Evolutionary conservation across 2,888 invertebrate genomes (phyloP), one percentile per base, ranked within the genome.

Genomic region (Pterobdella sp.): DNA sequence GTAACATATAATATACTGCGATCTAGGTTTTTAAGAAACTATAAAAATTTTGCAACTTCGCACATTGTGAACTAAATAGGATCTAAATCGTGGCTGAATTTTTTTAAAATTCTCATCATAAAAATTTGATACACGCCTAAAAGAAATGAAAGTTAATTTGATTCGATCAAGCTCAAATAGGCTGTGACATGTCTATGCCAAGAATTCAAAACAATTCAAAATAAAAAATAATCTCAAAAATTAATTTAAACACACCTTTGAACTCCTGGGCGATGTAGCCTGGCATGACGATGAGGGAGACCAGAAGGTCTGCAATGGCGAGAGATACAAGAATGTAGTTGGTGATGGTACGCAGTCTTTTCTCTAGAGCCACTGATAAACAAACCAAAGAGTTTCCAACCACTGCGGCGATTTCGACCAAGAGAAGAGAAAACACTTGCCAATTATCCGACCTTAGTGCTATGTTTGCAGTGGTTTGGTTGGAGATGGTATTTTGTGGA

Each of bases 321-420:
- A 74, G 66, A 29, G 74, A 74, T 32, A 74, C 74, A 35, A 74
- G 74, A 42, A 74, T 69, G 71, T 71, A 71, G 69, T 74, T 74
- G 10, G 74, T 74, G 67, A 71, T 69, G 49, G 68, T 74, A 34
- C 64, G 70, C 76, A 95, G 85, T 79, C 91, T 88, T 75, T 91
- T 89, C 85, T 95, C 95, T 81, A 92, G 86, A 75, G 90, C 90
- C 79, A 95, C 93, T 0, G 95, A 94, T 80, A 95, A 86, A 84
- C 94, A 94, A 79, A 96, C 95, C 75, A 95, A 86, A 78, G 92
- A 90, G 84, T 95, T 95, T 34, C 94, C 94, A 74, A 92, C 84
- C 56, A 91, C 91, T 52, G 93, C 93, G n/a, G 91, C 91, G 76
- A 91, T 86, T 82, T 93, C 91, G 84, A 93, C 63, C n/a, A 69